Evolutionary conservation across 1,140 invertebrate genomes (phyloP).

Genomic region (Neotoxoptera formosana): DNA sequence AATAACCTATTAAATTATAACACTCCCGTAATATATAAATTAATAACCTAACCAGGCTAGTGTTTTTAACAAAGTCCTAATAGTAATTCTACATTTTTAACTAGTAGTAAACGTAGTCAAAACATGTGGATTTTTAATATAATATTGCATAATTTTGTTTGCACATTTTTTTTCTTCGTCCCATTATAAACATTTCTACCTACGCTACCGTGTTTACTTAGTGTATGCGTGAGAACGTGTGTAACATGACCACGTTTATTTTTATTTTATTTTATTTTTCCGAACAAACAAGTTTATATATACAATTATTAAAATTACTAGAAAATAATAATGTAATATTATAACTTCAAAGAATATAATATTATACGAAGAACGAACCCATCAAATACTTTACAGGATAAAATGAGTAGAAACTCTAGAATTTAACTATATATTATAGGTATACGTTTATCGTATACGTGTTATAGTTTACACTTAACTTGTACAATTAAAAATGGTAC

Average conservation of each 20-base stretch:
- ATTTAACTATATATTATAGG: neutral
- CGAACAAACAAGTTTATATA: neutral
- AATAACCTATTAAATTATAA: too few relatives aligned
- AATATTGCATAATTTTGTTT: neutral
- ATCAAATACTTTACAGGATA: neutral
- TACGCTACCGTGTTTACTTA: neutral
- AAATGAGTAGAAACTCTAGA: neutral
- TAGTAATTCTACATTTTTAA: neutral
- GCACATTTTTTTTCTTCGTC: neutral
- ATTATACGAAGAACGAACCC: neutral
- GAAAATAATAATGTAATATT: neutral
- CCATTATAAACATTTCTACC: neutral
- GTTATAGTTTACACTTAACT: neutral
- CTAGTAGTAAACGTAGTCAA: neutral
- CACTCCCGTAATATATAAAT: neutral
- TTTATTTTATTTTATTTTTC: neutral
- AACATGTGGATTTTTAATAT: neutral
- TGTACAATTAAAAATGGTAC: neutral
- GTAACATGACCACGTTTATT: neutral
- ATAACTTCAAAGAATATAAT: neutral
- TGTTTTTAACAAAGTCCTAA: neutral
- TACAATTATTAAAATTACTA: neutral
- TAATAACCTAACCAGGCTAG: neutral
- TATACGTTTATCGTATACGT: neutral
- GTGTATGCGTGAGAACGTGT: neutral